A percentile compares a stretch with the other conserved stretches of the same genome.
These are phyloP conservation scores for Lordiphosa clarofinis DNA, from an alignment of 1,140 invertebrate species.

Conservation along the genomic window DNA sequence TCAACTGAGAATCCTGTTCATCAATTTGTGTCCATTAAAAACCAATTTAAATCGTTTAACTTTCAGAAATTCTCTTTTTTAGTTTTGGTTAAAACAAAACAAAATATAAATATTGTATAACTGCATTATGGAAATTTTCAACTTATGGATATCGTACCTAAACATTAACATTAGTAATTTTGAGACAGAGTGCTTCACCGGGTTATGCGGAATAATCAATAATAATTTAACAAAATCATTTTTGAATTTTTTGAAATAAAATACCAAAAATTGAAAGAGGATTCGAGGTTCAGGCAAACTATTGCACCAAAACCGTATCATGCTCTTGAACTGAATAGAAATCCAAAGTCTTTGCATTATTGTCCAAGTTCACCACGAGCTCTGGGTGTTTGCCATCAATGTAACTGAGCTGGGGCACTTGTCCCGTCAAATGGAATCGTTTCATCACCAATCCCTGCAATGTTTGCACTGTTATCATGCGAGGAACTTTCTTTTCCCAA, in stretches of 20 bases:
- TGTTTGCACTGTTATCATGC: slow-evolving; percentile 91
- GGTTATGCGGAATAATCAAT: slow-evolving; percentile 8
- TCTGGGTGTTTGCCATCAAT: slow-evolving; percentile 82
- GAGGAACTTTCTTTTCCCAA: slow-evolving; percentile 86
- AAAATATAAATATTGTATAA: slow-evolving; percentile 33
- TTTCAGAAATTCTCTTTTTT: slow-evolving; percentile 11
- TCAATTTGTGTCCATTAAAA: too few relatives aligned
- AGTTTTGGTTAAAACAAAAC: slow-evolving; percentile 43
- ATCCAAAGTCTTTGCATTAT: slow-evolving; percentile 88
- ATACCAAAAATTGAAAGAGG: slow-evolving; percentile 32
- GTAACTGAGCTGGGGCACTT: slow-evolving; percentile 80
- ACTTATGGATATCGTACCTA: slow-evolving; percentile 33
- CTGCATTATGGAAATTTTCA: slow-evolving; percentile 28
- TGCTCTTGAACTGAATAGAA: slow-evolving; percentile 92
- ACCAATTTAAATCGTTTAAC: too few relatives aligned
- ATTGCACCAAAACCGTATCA: slow-evolving; percentile 86
- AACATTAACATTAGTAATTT: slow-evolving; percentile 43
- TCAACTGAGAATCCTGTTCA: too few relatives aligned
- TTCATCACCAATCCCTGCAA: slow-evolving; percentile 80
- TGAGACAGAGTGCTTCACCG: slow-evolving; percentile 10
- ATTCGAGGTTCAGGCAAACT: neutral
- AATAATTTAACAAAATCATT: slow-evolving; percentile 12
- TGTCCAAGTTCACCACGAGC: slow-evolving; percentile 87
- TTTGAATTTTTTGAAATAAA: slow-evolving; percentile 30
- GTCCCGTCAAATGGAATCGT: slow-evolving; percentile 47